Percentiles rank a stretch among this genome's conserved stretches.
Evolutionary conservation across 2,113 vertebrate species (phyloP).

Genomic region (Machaerirhynchus nigripectus): DNA sequence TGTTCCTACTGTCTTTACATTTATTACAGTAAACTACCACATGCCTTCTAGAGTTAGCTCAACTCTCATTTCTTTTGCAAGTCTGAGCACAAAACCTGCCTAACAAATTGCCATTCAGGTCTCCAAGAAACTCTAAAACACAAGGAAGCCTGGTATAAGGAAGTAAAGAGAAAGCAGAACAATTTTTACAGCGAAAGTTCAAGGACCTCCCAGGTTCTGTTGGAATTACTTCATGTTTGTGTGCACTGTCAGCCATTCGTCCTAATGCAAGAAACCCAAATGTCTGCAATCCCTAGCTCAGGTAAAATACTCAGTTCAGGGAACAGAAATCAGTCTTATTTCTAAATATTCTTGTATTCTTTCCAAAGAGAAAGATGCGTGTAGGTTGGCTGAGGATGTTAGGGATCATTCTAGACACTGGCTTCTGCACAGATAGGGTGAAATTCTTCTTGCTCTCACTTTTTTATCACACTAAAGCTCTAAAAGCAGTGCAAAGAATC

Average conservation of each 20-base stretch:
- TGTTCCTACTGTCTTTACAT: neutral
- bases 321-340: neutral
- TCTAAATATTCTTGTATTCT: neutral
- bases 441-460: neutral
- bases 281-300: neutral
- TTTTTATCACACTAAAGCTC: neutral
- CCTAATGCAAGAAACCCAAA: neutral
- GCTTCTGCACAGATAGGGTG: neutral
- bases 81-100: neutral
- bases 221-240: neutral
- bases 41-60: neutral
- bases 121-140: neutral
- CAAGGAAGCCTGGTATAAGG: neutral
- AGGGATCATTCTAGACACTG: neutral
- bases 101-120: neutral
- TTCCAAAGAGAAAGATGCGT: neutral
- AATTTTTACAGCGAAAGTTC: neutral
- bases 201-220: neutral
- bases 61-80: neutral
- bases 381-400: neutral
- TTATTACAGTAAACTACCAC: neutral
- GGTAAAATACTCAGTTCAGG: neutral
- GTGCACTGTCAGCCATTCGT: neutral
- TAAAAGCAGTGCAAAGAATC: neutral
- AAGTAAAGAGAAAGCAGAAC: neutral